Conservation (phyloP, 2,797 vertebrate species). For the Mus minutoides region DNA sequence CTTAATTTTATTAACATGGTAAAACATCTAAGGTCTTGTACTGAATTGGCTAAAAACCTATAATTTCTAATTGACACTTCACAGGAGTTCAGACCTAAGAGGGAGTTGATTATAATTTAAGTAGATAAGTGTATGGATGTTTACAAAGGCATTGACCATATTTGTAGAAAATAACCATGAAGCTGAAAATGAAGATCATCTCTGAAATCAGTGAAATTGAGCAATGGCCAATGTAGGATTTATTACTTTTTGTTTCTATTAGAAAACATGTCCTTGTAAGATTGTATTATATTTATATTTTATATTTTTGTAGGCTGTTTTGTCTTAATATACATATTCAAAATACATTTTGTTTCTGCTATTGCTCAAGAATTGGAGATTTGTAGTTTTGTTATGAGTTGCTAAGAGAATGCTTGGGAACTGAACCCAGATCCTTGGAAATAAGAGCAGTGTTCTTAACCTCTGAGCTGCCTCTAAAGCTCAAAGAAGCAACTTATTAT, state of each 20-base stretch:
- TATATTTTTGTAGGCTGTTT: neutral
- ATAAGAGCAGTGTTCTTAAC: no score
- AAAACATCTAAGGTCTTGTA: neutral
- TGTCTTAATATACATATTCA: no score
- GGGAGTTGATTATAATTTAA: neutral
- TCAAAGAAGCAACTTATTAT: neutral
- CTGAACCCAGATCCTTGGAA: no score
- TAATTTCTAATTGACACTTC: neutral
- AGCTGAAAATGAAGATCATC: neutral
- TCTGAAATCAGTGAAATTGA: neutral
- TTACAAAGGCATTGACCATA: neutral
- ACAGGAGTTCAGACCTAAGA: neutral
- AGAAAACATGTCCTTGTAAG: neutral
- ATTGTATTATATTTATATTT: neutral
- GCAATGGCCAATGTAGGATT: neutral
- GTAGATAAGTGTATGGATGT: neutral
- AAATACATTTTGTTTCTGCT: neutral
- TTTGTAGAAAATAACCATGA: neutral
- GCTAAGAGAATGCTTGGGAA: neutral
- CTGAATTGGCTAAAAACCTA: neutral
- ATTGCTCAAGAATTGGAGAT: no score
- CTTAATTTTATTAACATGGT: neutral
- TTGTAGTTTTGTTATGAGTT: neutral
- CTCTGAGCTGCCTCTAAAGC: no score
- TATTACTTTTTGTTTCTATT: conserved; percentile 10